Conservation (phyloP, 2,888 invertebrate genomes). For the Yponomeuta cagnagella region DNA sequence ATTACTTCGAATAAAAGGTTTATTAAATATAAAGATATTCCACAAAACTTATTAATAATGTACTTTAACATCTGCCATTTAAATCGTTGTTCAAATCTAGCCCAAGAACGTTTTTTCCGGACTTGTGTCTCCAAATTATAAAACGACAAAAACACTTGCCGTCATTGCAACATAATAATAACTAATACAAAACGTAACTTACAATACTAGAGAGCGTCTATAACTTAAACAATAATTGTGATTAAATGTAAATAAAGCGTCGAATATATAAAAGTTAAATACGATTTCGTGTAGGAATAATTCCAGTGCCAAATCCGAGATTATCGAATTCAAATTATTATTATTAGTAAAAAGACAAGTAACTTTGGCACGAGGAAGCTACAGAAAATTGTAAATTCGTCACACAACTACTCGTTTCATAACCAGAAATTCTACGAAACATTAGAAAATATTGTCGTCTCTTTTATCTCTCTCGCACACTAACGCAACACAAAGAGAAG, state of each 20-base stretch:
- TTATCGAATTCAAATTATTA: neutral
- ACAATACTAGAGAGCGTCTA: slow-evolving; percentile 4
- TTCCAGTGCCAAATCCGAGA: neutral
- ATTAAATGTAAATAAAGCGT: slow-evolving; percentile 9
- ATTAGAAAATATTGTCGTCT: neutral
- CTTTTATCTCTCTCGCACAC: neutral
- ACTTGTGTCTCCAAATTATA: no score
- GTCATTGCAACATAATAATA: neutral
- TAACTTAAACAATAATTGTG: neutral
- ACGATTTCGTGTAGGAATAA: neutral
- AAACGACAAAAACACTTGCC: no score
- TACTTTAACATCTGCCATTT: no score
- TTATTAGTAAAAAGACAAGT: slow-evolving; percentile 1
- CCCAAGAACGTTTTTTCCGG: no score
- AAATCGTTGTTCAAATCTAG: no score
- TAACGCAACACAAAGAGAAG: neutral
- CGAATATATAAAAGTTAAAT: neutral
- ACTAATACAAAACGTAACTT: slow-evolving; percentile 5
- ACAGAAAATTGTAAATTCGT: slow-evolving; percentile 29
- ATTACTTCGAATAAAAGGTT: no score
- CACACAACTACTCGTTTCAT: slow-evolving; percentile 14
- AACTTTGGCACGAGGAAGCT: slow-evolving; percentile 45
- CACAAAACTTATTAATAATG: no score
- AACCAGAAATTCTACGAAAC: neutral
- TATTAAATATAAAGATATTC: no score